Conservation (phyloP, 2,113 vertebrate species). For the Patagioenas fasciata region DNA sequence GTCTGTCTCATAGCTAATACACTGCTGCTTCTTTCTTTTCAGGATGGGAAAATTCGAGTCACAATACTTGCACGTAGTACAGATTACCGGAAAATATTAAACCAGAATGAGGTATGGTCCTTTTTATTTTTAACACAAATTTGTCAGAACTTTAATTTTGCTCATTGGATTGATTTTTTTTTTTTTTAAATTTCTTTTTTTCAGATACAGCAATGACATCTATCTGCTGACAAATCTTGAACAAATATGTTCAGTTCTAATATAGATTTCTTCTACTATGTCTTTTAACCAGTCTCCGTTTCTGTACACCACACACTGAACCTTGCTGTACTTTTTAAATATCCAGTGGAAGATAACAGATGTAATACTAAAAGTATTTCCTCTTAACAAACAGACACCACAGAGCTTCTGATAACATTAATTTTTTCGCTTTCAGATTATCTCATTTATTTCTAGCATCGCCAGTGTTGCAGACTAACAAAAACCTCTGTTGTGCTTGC, state of each 20-base stretch:
- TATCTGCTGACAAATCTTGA: neutral
- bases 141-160: neutral
- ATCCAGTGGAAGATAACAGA: neutral
- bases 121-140: neutral
- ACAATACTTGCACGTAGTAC: conserved; percentile 94
- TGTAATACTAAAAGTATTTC: conserved; percentile 41
- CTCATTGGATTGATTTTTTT: neutral
- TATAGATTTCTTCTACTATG: neutral
- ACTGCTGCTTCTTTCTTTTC: conserved; percentile 56
- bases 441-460: neutral
- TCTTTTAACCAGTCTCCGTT: neutral
- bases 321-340: conserved; percentile 20
- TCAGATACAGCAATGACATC: neutral
- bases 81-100: conserved; percentile 92
- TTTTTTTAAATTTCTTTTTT: too few species aligned
- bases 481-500: neutral
- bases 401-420: neutral
- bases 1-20: neutral
- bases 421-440: neutral
- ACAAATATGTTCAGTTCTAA: neutral
- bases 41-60: conserved; percentile 91
- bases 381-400: neutral
- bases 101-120: conserved; percentile 89
- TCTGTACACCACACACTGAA: neutral
- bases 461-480: neutral